Conservation (phyloP, 2,797 vertebrate genomes). For the Dallia pectoralis region DNA sequence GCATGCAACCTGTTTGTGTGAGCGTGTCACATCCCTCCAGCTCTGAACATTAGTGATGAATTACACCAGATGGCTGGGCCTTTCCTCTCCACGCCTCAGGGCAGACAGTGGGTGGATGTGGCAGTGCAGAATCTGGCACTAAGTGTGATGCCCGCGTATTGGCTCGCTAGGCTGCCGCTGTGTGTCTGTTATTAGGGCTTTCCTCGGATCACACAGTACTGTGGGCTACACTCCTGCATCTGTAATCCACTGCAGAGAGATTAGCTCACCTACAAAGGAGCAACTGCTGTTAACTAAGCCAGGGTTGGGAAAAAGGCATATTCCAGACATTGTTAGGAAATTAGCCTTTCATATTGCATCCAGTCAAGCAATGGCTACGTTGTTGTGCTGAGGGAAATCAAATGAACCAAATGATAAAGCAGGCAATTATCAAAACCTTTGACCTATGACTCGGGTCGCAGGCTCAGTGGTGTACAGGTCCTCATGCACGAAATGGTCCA, state of each 20-base stretch:
- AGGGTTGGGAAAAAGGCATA: slow-evolving; percentile 6
- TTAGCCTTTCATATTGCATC: background rate
- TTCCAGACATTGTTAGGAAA: background rate
- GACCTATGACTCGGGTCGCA: slow-evolving; percentile 45
- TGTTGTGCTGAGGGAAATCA: background rate
- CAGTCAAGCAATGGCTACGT: background rate
- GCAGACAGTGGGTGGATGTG: background rate
- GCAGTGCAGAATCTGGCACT: background rate
- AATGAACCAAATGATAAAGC: background rate
- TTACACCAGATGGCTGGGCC: background rate
- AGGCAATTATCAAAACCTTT: background rate
- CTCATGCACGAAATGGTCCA: slow-evolving; percentile 24
- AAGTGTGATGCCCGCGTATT: background rate
- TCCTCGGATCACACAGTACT: background rate
- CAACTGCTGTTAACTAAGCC: slow-evolving; percentile 9
- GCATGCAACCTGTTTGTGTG: background rate
- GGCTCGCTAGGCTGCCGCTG: background rate
- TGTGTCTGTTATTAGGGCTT: background rate
- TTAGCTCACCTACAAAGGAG: slow-evolving; percentile 23
- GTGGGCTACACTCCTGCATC: slow-evolving; percentile 8
- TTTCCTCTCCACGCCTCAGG: background rate
- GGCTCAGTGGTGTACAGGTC: slow-evolving; percentile 28
- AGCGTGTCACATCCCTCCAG: background rate
- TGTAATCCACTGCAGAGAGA: slow-evolving; percentile 30
- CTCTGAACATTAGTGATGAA: background rate